These are phyloP conservation scores for Phyllostomus discolor DNA, from an alignment of 2,113 vertebrate species.

Conservation along the genomic window DNA sequence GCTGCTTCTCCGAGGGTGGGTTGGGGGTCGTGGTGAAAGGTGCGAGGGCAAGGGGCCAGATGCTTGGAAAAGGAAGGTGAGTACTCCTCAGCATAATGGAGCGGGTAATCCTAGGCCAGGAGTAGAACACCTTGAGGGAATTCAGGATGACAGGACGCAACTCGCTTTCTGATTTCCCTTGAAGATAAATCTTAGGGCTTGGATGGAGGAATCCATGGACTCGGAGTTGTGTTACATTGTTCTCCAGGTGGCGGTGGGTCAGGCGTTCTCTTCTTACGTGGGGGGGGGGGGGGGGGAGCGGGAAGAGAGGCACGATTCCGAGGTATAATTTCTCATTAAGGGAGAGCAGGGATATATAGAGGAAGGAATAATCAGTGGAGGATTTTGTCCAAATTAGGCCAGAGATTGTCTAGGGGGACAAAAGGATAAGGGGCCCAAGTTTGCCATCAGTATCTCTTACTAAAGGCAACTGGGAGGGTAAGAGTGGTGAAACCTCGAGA, in stretches of 20 bases:
- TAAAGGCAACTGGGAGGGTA: conserved; percentile 60
- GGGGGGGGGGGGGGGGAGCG: background rate
- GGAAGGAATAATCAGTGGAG: background rate
- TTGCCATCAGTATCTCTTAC: conserved; percentile 47
- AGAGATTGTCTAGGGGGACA: conserved; percentile 62
- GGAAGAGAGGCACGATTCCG: background rate
- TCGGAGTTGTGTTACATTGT: conserved; percentile 69
- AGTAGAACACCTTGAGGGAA: conserved; percentile 18
- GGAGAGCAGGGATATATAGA: background rate
- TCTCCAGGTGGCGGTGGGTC: conserved; percentile 66
- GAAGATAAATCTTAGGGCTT: background rate
- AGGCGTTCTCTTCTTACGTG: conserved; percentile 33
- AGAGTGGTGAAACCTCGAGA: conserved; percentile 52
- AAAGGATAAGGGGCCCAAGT: conserved; percentile 72
- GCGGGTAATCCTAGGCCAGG: background rate
- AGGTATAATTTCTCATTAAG: conserved; percentile 37
- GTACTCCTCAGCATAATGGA: background rate
- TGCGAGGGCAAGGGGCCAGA: background rate
- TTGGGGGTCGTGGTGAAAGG: background rate
- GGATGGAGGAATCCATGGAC: conserved; percentile 15
- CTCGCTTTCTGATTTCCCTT: conserved; percentile 1
- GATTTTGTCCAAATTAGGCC: conserved; percentile 67
- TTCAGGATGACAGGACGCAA: conserved; percentile 53
- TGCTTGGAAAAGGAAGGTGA: background rate
- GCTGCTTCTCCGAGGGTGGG: background rate